phyloP scores from a whole-genome alignment of 2,888 invertebrate species.

The Selenia dentaria region DNA sequence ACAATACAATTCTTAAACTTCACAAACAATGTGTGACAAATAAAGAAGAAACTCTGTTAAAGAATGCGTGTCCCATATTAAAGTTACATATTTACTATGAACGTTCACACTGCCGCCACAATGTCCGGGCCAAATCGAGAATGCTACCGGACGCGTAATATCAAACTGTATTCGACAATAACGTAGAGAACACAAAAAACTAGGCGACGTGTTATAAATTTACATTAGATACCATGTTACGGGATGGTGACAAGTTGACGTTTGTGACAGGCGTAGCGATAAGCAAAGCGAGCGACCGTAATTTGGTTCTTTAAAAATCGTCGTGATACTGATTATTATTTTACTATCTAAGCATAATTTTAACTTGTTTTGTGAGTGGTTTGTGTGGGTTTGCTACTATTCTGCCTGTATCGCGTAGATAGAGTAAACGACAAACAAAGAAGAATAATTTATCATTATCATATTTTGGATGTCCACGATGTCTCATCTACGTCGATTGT shows the following conservation, averaged over 20 bases:
- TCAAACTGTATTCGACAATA: conserved; percentile 28
- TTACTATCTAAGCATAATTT: too few species aligned
- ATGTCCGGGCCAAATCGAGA: conserved; percentile 32
- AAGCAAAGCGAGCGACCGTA: conserved; percentile 3
- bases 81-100: conserved; percentile 28
- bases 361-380: too few species aligned
- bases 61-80: conserved; percentile 24
- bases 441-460: too few species aligned
- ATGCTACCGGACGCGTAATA: conserved; percentile 43
- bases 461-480: too few species aligned
- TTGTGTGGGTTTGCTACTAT: too few species aligned
- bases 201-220: conserved; percentile 38
- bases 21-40: neutral
- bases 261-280: conserved; percentile 17
- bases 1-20: neutral
- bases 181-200: conserved; percentile 29
- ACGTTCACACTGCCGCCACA: conserved; percentile 22
- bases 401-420: too few species aligned
- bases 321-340: too few species aligned
- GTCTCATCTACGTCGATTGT: too few species aligned
- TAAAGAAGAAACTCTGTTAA: neutral
- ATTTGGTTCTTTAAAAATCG: too few species aligned
- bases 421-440: too few species aligned
- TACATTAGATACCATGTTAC: conserved; percentile 40
- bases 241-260: conserved; percentile 16